Evolutionary conservation across 2,888 invertebrate species (phyloP), one percentile per base, ranked within the genome.

Genomic region (Nebria brevicollis): DNA sequence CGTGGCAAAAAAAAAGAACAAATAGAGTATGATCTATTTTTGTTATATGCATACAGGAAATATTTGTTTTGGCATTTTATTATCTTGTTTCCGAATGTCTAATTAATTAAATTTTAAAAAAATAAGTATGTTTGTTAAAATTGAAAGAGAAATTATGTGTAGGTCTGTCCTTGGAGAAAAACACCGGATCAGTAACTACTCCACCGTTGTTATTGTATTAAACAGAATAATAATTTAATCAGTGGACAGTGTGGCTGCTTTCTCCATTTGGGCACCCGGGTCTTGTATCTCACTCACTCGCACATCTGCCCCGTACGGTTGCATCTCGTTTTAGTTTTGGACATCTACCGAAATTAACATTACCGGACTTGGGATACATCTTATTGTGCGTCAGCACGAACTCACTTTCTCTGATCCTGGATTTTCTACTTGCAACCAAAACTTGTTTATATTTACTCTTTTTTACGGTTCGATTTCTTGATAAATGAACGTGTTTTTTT

Each of bases 101-200:
- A 54, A 8, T 54, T 54, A 54, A 54, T 54, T 3, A 8, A 54
- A 54, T 54, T 54, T 0, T 3, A 54, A 54, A 2, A 5, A 34
- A 34, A 43, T 43, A 6, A 43, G 54, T 3, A 11, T 54, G 8
- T 54, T 54, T 11, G 54, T 54, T 54, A 13, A 54, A 54, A 54
- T 54, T 54, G 54, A 54, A 54, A 54, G 54, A 54, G 54, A 54
- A 54, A 54, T 54, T 54, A 54, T 54, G 54, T 54, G 54, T 54
- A 54, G 54, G 54, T 11, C 54, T 13, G 54, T 54, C 54, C 54
- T 54, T 54, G 54, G 13, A 54, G 6, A 54, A 54, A 54, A 54
- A 11, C 54, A 54, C 54, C 54, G 54, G 54, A 54, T 54, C 54
- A 54, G 11, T 54, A 54, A 54, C 54, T 54, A 54, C 54, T 54